Evolutionary conservation across 2,113 vertebrate species (phyloP), one percentile per base, ranked within the genome.

Genomic region (Pluvialis apricaria): DNA sequence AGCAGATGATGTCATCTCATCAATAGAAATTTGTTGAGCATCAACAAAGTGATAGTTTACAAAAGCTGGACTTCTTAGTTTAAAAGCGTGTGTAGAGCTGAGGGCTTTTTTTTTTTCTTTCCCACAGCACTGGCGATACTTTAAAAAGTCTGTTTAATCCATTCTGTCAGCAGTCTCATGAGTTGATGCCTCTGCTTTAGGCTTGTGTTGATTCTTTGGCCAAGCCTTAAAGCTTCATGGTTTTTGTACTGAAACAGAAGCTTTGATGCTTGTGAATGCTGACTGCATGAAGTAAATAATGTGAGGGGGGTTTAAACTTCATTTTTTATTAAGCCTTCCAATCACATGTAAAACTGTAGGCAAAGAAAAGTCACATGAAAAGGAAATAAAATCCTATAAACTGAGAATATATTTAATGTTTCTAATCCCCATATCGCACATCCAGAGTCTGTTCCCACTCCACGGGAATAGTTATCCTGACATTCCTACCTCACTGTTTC

Each of bases 211-310:
- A 55, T 92, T 61, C 76, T 84, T 90, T 76, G 60, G 80, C 65
- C 61, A 93, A 76, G 47, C 80, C 65, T 42, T 95, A 94, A 96
- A 92, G 79, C 88, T 78, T 95, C 18, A 6, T 95, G 82, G 69
- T 72, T 97, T 97, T 95, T 94, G 85, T 11, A 31, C 51, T 85
- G 91, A 94, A 95, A 96, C 75, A 38, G 78, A 92, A 92, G 58
- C 81, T 96, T 97, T 97, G 91, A 97, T 92, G 88, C 51, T 85
- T 94, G 80, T 90, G 86, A 92, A 94, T 73, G 45, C 26, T 96
- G 70, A 88, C 49, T 94, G 66, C 29, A 52, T 75, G 91, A 83
- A 94, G 57, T 88, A 96, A 95, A 95, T 68, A 82, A 89, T 85
- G 64, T 69, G 52, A 88, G 49, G 68, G 1, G 9, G 31, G 36